Base-by-base conservation (phyloP, 1,140 invertebrate species). In the Araneus ventricosus region DNA sequence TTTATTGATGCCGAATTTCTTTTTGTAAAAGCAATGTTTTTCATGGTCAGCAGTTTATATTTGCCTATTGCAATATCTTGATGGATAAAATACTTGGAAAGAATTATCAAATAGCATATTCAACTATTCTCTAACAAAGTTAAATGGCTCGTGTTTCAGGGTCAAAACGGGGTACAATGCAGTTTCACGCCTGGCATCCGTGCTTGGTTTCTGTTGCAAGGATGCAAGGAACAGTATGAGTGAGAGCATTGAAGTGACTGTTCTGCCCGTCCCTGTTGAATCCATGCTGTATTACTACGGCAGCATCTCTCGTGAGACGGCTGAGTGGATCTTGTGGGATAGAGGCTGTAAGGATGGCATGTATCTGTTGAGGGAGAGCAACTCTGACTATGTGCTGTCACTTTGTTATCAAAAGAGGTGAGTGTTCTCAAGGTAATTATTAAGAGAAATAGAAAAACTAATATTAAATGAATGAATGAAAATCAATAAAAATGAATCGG, bases 281-380 rank as follows among this genome's bases (percentile, higher is more conserved):
- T 90, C 94, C 30, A 94, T 94, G 59, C 87, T 84, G 24, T 96
- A 95, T 93, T 96, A 95, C 94, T 96, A 95, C 94, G 96, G 96
- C 8, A 94, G 95, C 30, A 96, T 96, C 67, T 95, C 95, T 1
- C 94, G 96, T 14, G 95, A 96, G 91, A 95, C 95, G 67, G 95
- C 96, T 8, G 96, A 96, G 93, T 94, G 94, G 37, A 95, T 96
- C 61, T 94, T 96, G 1, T 95, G 94, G 84, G 94, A 95, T 24
- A 94, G 94, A 37, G 95, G 95, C 0, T 95, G 94, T 88, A 52
- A 94, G n/a, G 95, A 96, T 94, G 96, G 96, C n/a, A 94, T 96
- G 90, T 96, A 95, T 94, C 94, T 96, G 17, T 93, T 96, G 52
- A 90, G 96, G 93, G 95, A 96, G 94, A 94, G 94, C 8, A 94